phyloP scores from a whole-genome alignment of 2,888 invertebrate species.

The Drosophila gaucha region DNA sequence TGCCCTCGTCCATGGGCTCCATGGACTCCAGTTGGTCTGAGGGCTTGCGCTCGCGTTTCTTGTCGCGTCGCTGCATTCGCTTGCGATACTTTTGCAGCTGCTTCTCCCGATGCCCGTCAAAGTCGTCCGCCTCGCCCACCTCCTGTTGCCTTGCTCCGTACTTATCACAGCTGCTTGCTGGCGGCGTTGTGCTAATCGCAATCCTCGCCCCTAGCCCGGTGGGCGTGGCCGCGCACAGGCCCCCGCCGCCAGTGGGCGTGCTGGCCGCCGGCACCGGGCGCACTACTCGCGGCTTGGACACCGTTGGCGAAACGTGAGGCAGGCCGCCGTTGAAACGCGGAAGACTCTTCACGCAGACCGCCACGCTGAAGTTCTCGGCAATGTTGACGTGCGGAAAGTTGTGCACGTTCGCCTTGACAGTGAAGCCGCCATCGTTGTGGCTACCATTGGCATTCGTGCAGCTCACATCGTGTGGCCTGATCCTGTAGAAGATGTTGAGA shows the following conservation, averaged over 20 bases:
- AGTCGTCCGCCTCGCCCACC: constrained; percentile 37
- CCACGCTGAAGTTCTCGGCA: constrained; percentile 82
- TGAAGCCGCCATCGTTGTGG: constrained; percentile 77
- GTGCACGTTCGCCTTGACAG: constrained; percentile 84
- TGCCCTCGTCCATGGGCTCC: constrained; percentile 77
- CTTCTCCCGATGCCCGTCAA: constrained; percentile 82
- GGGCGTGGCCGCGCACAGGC: constrained; percentile 65
- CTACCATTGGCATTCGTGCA: constrained; percentile 56
- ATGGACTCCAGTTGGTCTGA: constrained; percentile 38
- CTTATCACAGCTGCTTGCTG: constrained; percentile 66
- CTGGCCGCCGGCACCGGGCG: constrained; percentile 33
- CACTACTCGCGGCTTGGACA: constrained; percentile 30
- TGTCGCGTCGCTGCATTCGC: constrained; percentile 84
- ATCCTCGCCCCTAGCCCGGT: constrained; percentile 63
- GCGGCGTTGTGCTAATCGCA: constrained; percentile 38
- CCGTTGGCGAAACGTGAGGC: constrained; percentile 85
- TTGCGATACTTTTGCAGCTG: constrained; percentile 84
- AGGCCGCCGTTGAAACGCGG: constrained; percentile 90
- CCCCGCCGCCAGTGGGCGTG: constrained; percentile 66
- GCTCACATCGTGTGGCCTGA: constrained; percentile 82
- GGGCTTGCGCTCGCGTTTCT: constrained; percentile 76
- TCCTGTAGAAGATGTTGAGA: constrained; percentile 84
- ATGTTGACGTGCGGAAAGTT: constrained; percentile 84
- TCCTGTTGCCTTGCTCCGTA: constrained; percentile 14
- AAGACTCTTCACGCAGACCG: constrained; percentile 88